Evolutionary conservation across 2,113 vertebrate species (phyloP), one percentile per base, ranked within the genome.

Genomic region (Balaeniceps rex): DNA sequence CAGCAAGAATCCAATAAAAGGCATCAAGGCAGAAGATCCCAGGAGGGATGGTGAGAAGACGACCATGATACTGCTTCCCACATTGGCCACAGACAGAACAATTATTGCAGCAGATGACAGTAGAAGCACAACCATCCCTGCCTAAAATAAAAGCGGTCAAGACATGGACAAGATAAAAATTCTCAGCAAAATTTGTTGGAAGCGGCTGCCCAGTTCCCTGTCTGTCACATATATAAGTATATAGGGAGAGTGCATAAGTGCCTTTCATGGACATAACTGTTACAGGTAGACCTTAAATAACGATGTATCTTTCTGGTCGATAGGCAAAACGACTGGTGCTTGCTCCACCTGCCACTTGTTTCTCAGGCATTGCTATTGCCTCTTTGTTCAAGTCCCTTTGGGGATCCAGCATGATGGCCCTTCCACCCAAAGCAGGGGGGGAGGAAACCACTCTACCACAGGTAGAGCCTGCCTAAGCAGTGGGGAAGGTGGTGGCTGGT

Each of bases 21-120:
- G 99, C 98, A 99, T 98, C 80, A 99, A 94, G 44, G 96, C 97
- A 58, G 98, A 98, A 52, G 95, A 98, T 28, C 87, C 71, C 74
- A 99, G 61, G 40, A 99, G 79, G 22, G 94, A 87, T 19, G 98
- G 96, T 19, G 97, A 98, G 90, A 99, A 91, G 86, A 98, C n/a
- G 18, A 88, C 83, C 92, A 83, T 91, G 34, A 99, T 65, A 14
- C 88, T 57, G 1, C 88, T 97, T 94, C 98, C 98, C 74, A 98
- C 44, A 2, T 23, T 91, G 40, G 98, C 77, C 65, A 66, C 92
- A 19, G 98, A 96, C 49, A 99, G 95, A 64, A 60, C 18, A 5
- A 61, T 74, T 34, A 98, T 19, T 19, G 89, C 87, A 89, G 98
- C 86, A 46, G 71, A 63, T 60, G 94, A 89, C 23, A 98, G 31